Evolutionary conservation across 2,797 vertebrate genomes (phyloP).

Genomic region (Scyliorhinus canicula): DNA sequence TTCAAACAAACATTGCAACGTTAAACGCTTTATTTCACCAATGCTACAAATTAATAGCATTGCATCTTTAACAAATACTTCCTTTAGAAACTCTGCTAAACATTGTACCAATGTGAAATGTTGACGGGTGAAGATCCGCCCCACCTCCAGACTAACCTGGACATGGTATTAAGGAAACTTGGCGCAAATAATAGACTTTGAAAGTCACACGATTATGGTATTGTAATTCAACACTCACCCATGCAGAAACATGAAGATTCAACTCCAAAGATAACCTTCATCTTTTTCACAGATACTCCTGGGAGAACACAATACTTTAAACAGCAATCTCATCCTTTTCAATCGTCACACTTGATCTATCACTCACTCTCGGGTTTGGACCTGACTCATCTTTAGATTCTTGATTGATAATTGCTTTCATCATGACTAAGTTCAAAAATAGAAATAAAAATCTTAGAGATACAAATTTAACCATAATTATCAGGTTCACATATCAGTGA

Average conservation of each 20-base stretch:
- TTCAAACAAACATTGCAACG: not conserved
- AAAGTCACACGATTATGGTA: not conserved
- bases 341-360: not conserved
- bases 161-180: not conserved
- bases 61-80: not conserved
- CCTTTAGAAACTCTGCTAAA: not conserved
- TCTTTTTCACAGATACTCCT: not conserved
- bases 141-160: not conserved
- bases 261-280: not conserved
- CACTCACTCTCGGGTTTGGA: not conserved
- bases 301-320: not conserved
- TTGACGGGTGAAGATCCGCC: not conserved
- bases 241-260: not conserved
- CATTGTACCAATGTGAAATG: not conserved
- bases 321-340: not conserved
- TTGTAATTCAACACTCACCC: not conserved
- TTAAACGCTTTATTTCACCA: not conserved
- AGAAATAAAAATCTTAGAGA: not conserved
- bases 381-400: not conserved
- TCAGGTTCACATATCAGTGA: not conserved
- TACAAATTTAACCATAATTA: not conserved
- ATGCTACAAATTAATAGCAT: not conserved
- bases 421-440: constrained; percentile 6
- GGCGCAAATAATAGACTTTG: not conserved
- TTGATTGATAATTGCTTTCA: not conserved